Base-by-base conservation (phyloP, 2,113 vertebrate species). In the Bubo blakistoni region DNA sequence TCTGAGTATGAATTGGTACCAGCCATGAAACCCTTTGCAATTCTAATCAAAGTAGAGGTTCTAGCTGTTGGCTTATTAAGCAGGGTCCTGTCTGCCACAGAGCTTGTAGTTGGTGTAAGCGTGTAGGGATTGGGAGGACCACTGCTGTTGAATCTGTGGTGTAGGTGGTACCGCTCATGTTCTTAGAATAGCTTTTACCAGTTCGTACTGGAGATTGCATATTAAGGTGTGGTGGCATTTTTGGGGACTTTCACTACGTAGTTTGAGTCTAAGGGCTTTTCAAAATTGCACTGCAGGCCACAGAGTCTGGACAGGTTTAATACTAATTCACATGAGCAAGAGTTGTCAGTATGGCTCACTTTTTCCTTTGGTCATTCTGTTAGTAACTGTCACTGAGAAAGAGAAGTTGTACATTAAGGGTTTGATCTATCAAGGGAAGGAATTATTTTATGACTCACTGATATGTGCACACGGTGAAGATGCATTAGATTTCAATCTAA, bases 181-280 rank as follows among this genome's bases (percentile, higher is more conserved):
- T 57, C 65, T 87, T 46, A 66, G 32, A 59, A 18, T 11, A 86
- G 36, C 40, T 77, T 62, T 36, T 29, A 11, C 12, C 42, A 55
- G 29, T 27, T 66, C 3, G 1, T n/a, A 10, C 30, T 66, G 36
- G 16, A 36, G 49, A 46, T 29, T n/a, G 26, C 29, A 4, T 22
- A 13, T 67, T 22, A 29, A 90, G 12, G 26, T 20, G 21, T 52
- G 38, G 20, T 44, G 47, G 20, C 32, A 51, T 70, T 72, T 77
- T 40, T 25, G 30, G 42, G 22, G 44, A 16, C 19, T 87, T 57
- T 24, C 13, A 17, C 18, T 71, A 4, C 0, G 0, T 6, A 40
- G 6, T 38, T 76, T 38, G 54, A 42, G 51, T 22, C 13, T 18
- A 15, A 84, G 42, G n/a, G 46, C 22, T 38, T 82, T 38, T 63